Conservation (phyloP, 1,140 invertebrate species). For the Yoshiicerus persimilis region DNA sequence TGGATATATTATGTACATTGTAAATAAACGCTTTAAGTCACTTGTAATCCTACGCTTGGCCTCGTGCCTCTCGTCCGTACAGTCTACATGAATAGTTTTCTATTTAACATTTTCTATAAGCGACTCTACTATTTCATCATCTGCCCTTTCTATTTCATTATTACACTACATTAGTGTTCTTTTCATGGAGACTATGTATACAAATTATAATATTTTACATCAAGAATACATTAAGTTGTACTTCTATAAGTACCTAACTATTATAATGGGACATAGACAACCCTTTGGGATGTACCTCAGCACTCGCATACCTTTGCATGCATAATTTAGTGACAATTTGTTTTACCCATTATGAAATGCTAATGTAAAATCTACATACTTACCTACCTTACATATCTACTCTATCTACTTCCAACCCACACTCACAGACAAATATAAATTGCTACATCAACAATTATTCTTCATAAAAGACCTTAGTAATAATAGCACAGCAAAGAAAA, state of each 20-base stretch:
- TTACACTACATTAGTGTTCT: constrained; percentile 10
- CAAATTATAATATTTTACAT: not conserved
- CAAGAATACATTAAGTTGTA: constrained; percentile 5
- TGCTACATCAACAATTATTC: not conserved
- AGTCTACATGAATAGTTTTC: not conserved
- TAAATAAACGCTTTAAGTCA: constrained; percentile 13
- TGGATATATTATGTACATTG: not conserved
- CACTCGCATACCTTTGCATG: not conserved
- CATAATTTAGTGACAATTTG: constrained; percentile 5
- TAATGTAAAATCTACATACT: not conserved
- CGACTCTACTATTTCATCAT: constrained; percentile 20
- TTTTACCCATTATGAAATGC: not conserved
- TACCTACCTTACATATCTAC: too few species aligned
- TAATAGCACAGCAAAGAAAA: not conserved
- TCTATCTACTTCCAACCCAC: too few species aligned
- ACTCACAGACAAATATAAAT: not conserved
- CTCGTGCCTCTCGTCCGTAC: not conserved
- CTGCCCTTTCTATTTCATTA: constrained; percentile 8
- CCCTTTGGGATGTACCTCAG: not conserved
- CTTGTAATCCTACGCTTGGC: not conserved
- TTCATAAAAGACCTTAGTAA: not conserved
- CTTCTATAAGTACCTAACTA: not conserved
- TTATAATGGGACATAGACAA: not conserved
- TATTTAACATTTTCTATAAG: constrained; percentile 18
- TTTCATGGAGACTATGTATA: not conserved